Evolutionary conservation across 1,140 invertebrate species (phyloP).

Genomic region (Saccostrea cuccullata): DNA sequence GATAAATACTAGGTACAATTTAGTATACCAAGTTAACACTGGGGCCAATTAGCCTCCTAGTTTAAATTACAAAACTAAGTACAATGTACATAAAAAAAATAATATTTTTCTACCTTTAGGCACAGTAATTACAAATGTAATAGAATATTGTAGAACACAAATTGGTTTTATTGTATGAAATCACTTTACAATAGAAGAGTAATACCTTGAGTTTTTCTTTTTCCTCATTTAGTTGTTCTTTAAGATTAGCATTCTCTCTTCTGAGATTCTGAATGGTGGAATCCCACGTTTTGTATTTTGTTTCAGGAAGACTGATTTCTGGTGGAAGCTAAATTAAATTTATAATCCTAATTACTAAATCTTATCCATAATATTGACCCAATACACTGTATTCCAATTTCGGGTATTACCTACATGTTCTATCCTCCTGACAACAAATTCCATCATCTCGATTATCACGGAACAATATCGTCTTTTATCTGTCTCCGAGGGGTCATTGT

Average conservation of each 20-base stretch:
- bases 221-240: background rate
- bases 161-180: background rate
- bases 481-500: background rate
- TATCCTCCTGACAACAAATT: constrained; percentile 6
- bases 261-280: background rate
- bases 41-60: too few relatives aligned
- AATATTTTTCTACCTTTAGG: too few relatives aligned
- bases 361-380: background rate
- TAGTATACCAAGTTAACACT: too few relatives aligned
- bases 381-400: background rate
- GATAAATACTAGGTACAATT: too few relatives aligned
- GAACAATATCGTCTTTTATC: background rate
- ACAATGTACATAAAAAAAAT: too few relatives aligned
- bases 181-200: background rate
- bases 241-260: background rate
- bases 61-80: too few relatives aligned
- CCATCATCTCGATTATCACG: constrained; percentile 7
- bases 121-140: background rate
- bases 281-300: background rate
- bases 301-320: constrained; percentile 1
- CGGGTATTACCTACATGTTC: background rate
- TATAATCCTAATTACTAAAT: background rate
- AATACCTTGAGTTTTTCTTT: background rate
- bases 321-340: background rate
- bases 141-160: background rate